A percentile compares a stretch with the other conserved stretches of the same genome.
Evolutionary conservation across 92 coral and sea anemone species (phyloP).

Genomic region (Zoanthus solanderi): DNA sequence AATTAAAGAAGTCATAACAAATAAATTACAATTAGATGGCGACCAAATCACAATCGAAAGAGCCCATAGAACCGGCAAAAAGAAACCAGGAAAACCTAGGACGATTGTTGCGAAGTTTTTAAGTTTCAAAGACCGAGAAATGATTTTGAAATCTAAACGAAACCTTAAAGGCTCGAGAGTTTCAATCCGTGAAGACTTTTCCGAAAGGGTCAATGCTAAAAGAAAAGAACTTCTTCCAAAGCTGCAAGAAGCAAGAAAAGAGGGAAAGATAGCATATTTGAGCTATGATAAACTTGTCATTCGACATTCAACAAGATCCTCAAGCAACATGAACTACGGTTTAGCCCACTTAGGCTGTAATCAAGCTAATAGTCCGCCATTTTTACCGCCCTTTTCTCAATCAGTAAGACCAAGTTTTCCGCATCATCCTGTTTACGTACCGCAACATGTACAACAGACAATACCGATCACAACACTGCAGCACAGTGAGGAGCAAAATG

Average conservation of each 20-base stretch:
- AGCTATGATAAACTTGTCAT: slow-evolving; percentile 56
- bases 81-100: slow-evolving; percentile 43
- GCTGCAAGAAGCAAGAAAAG: slow-evolving; percentile 56
- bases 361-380: neutral
- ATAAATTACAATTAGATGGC: slow-evolving; percentile 14
- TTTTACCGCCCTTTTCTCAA: neutral
- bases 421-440: no score
- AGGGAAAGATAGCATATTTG: slow-evolving; percentile 7
- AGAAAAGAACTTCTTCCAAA: slow-evolving; percentile 53
- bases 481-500: no score
- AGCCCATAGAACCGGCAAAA: slow-evolving; percentile 59
- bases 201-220: slow-evolving; percentile 50
- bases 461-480: no score
- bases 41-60: slow-evolving; percentile 46
- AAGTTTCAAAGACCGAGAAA: slow-evolving; percentile 58
- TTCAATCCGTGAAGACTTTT: slow-evolving; percentile 61
- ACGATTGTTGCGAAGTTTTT: slow-evolving; percentile 56
- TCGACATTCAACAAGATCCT: neutral
- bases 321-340: neutral
- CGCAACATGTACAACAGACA: no score
- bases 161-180: slow-evolving; percentile 47
- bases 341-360: neutral
- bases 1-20: slow-evolving; percentile 36
- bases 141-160: slow-evolving; percentile 38
- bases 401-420: no score